Percentiles rank a stretch among this genome's conserved stretches.
Evolutionary conservation across 2,888 invertebrate species (phyloP).

Genomic region (Podabrus alpinus): DNA sequence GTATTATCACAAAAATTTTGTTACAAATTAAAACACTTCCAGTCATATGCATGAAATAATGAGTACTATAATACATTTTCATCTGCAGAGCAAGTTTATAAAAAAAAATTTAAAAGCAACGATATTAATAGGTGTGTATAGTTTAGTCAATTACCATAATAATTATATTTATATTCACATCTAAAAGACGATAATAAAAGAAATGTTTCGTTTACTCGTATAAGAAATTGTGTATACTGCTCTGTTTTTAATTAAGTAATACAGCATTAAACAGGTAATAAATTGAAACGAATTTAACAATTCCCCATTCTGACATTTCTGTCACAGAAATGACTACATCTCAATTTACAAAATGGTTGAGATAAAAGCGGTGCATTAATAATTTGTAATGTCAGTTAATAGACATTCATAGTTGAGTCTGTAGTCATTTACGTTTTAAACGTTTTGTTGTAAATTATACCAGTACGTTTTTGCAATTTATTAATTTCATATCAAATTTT

Average conservation of each 20-base stretch:
- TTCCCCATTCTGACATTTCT: conserved; percentile 38
- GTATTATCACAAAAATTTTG: too few species aligned
- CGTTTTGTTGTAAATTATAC: background rate
- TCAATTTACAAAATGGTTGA: conserved; percentile 45
- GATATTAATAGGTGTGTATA: too few species aligned
- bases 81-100: too few species aligned
- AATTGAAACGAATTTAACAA: background rate
- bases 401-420: conserved; percentile 29
- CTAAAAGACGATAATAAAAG: background rate
- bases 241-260: background rate
- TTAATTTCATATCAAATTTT: background rate
- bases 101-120: too few species aligned
- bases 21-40: too few species aligned
- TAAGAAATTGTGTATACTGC: background rate
- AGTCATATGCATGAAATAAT: too few species aligned
- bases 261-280: background rate
- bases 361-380: conserved; percentile 46
- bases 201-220: background rate
- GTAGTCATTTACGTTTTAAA: conserved; percentile 34
- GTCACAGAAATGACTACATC: conserved; percentile 46
- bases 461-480: background rate
- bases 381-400: conserved; percentile 45
- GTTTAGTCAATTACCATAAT: background rate
- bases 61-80: too few species aligned
- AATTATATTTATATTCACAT: background rate